These are phyloP conservation scores for Thinocorus orbignyianus DNA, from an alignment of 2,113 vertebrate genomes.

Conservation along the genomic window DNA sequence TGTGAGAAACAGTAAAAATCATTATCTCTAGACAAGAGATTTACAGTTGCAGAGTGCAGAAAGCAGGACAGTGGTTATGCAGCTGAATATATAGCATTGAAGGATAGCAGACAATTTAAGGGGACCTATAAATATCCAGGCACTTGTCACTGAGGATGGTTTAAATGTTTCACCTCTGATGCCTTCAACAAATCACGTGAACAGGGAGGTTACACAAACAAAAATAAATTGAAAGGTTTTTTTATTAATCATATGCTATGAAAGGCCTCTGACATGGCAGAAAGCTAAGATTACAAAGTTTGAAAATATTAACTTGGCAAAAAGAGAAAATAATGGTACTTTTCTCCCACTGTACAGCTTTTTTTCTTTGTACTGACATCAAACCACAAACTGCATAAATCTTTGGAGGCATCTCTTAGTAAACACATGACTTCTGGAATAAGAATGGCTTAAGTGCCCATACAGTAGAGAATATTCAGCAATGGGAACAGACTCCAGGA, in stretches of 20 bases:
- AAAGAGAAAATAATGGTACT: neutral
- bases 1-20: neutral
- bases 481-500: fast-evolving
- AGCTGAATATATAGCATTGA: neutral
- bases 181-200: slow-evolving; percentile 19
- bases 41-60: neutral
- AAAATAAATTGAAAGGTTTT: neutral
- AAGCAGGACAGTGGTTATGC: neutral
- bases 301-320: neutral
- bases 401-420: neutral
- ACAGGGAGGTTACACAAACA: neutral
- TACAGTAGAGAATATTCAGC: neutral
- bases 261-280: neutral
- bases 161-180: neutral
- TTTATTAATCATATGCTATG: neutral
- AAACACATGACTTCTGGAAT: neutral
- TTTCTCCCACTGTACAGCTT: neutral
- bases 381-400: neutral
- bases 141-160: neutral
- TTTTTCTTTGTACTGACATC: neutral
- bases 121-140: neutral
- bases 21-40: neutral
- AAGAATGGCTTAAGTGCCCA: neutral
- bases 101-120: neutral
- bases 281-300: neutral